These are phyloP conservation scores for Coracopsis vasa DNA, from an alignment of 2,113 vertebrate species.

Conservation along the genomic window DNA sequence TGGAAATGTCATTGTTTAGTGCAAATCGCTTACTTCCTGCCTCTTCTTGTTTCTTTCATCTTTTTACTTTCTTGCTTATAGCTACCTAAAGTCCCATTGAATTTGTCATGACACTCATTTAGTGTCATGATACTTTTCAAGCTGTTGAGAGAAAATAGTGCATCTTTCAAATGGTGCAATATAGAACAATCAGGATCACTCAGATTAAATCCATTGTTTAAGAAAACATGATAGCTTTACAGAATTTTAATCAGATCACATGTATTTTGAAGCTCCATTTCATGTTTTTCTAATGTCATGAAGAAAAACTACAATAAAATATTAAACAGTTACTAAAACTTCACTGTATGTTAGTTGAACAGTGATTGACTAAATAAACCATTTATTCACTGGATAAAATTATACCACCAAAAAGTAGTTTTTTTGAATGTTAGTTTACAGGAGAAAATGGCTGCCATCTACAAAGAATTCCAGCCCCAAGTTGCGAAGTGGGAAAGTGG, in stretches of 20 bases:
- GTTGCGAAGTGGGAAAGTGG: conserved; percentile 75
- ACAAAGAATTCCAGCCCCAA: conserved; percentile 67
- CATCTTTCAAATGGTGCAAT: background rate
- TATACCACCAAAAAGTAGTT: background rate
- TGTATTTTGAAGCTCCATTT: background rate
- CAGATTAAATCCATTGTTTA: background rate
- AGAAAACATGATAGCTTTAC: background rate
- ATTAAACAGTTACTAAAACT: background rate
- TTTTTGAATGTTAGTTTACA: conserved; percentile 75
- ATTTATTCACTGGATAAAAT: background rate
- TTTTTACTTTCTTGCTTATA: background rate
- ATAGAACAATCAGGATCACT: background rate
- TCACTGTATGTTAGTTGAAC: background rate
- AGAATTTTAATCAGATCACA: background rate
- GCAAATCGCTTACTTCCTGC: background rate
- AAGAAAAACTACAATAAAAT: background rate
- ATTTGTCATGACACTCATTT: background rate
- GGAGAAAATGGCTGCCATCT: conserved; percentile 77
- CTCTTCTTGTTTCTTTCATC: background rate
- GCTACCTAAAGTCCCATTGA: background rate
- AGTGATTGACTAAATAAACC: background rate
- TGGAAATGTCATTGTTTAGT: background rate
- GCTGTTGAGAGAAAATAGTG: background rate
- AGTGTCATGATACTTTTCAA: background rate
- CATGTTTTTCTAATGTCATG: background rate